These are phyloP conservation scores for Saccopteryx bilineata DNA, from an alignment of 2,113 vertebrate species.

Conservation along the genomic window DNA sequence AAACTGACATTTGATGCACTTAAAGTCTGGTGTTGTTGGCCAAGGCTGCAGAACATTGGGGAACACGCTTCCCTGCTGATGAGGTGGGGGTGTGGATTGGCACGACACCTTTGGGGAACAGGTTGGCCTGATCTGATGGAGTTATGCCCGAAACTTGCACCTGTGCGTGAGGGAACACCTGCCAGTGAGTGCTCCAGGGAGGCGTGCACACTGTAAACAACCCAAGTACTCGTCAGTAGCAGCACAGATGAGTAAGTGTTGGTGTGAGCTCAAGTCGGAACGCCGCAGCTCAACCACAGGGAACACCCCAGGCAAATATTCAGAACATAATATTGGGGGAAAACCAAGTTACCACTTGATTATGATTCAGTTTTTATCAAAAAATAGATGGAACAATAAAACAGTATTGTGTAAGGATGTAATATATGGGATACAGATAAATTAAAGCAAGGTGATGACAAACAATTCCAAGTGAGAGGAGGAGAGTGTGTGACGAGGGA, in stretches of 20 bases:
- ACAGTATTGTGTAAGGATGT: neutral
- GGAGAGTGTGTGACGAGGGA: neutral
- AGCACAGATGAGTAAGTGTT: constrained; percentile 17
- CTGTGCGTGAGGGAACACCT: neutral
- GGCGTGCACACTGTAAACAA: constrained; percentile 30
- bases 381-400: constrained; percentile 29
- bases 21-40: neutral
- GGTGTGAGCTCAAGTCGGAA: neutral
- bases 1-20: constrained; percentile 29
- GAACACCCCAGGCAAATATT: neutral
- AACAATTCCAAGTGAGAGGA: constrained; percentile 21
- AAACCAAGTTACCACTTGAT: constrained; percentile 26
- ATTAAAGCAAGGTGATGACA: neutral
- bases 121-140: constrained; percentile 31
- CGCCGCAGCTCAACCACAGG: neutral
- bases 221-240: constrained; percentile 50
- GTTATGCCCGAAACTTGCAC: neutral
- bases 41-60: neutral
- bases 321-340: neutral
- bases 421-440: constrained; percentile 12
- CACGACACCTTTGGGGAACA: constrained; percentile 24
- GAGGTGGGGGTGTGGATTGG: neutral
- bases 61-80: neutral
- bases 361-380: constrained; percentile 39
- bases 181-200: neutral